These are phyloP conservation scores for Aromia moschata DNA, from an alignment of 2,888 invertebrate species.

Conservation along the genomic window DNA sequence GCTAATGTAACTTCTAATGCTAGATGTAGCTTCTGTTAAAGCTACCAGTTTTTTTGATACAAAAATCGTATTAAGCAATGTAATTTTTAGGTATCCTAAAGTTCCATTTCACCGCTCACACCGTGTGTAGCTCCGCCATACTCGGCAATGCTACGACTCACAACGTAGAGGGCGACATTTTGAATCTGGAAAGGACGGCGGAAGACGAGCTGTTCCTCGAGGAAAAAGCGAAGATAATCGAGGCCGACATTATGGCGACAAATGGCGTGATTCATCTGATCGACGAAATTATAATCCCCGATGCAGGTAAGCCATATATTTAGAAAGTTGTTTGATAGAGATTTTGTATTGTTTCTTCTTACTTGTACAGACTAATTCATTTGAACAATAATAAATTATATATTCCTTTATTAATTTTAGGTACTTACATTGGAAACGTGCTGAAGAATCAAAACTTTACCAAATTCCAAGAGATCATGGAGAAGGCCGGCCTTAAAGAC, in stretches of 20 bases:
- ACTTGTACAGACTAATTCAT: no score
- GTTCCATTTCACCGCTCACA: conserved; percentile 73
- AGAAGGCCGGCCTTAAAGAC: conserved; percentile 66
- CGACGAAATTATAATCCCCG: conserved; percentile 72
- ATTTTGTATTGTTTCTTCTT: no score
- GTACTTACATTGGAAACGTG: conserved; percentile 60
- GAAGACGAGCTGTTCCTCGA: conserved; percentile 68
- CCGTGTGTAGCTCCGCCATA: conserved; percentile 73
- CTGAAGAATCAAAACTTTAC: conserved; percentile 71
- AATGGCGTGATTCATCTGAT: conserved; percentile 80
- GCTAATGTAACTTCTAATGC: no score
- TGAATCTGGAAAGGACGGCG: conserved; percentile 64
- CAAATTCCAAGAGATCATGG: conserved; percentile 67
- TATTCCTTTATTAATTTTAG: no score
- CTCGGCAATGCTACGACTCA: conserved; percentile 65
- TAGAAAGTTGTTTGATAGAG: no score
- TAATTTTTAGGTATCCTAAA: conserved; percentile 68
- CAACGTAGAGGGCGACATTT: conserved; percentile 64
- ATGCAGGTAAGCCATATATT: conserved; percentile 63
- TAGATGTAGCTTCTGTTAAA: no score
- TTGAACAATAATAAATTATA: no score
- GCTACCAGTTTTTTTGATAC: no score
- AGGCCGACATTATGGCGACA: conserved; percentile 72
- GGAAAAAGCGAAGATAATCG: conserved; percentile 67
- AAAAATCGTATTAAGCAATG: no score